These are phyloP conservation scores for Hipparchia sbordonii DNA, from an alignment of 2,888 invertebrate species.

Conservation along the genomic window DNA sequence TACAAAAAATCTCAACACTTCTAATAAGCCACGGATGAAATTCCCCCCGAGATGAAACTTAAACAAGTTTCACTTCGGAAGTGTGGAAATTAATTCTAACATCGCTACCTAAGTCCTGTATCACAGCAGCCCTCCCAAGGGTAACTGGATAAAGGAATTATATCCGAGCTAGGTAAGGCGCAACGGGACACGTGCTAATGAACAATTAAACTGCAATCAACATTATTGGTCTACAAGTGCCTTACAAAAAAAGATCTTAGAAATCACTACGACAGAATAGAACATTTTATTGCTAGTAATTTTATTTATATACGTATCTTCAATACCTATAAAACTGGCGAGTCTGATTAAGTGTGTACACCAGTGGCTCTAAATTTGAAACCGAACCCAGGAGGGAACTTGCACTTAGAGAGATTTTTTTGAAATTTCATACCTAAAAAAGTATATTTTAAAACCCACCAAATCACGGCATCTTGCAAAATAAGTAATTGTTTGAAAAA, in stretches of 20 bases:
- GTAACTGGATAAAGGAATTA: not conserved
- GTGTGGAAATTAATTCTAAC: constrained; percentile 15
- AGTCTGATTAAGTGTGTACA: too few species aligned
- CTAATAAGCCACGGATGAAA: not conserved
- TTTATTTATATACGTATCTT: not conserved
- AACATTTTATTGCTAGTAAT: not conserved
- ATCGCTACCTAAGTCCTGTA: not conserved
- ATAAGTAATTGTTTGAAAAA: too few species aligned
- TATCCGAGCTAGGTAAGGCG: not conserved
- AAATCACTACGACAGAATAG: not conserved
- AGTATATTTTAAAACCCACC: too few species aligned
- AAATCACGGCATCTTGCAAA: too few species aligned
- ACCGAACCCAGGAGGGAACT: too few species aligned
- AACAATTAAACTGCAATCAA: not conserved
- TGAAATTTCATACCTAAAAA: too few species aligned
- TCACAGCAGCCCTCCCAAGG: constrained; percentile 3
- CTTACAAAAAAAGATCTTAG: not conserved
- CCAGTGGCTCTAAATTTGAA: too few species aligned
- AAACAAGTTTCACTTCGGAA: not conserved
- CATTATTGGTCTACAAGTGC: not conserved
- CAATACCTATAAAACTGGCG: too few species aligned
- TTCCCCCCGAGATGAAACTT: not conserved
- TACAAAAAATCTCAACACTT: not conserved
- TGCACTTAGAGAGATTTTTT: too few species aligned
- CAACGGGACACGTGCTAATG: not conserved